A percentile compares a stretch with the other conserved stretches of the same genome.
phyloP scores from a whole-genome alignment of 1,140 invertebrate species.

The Brachionus sp. region DNA sequence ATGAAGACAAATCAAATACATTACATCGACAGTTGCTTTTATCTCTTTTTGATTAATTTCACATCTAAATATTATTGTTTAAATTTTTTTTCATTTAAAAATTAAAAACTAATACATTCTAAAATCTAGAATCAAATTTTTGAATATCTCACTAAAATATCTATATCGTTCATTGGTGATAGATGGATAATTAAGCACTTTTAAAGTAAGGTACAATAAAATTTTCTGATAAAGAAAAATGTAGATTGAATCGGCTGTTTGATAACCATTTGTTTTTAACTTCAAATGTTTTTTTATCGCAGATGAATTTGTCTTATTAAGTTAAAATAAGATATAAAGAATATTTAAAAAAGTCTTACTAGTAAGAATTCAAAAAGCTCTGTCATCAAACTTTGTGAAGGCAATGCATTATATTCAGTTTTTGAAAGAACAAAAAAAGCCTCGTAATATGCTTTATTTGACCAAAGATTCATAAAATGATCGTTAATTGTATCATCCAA shows the following conservation, averaged over 20 bases:
- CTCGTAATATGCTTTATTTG: conserved; percentile 5
- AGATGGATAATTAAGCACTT: not conserved
- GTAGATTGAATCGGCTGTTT: not conserved
- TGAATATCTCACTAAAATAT: conserved; percentile 5
- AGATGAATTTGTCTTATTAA: not conserved
- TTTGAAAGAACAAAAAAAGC: not conserved
- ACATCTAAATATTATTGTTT: not conserved
- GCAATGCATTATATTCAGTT: not conserved
- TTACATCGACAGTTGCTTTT: not conserved
- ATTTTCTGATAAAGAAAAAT: not conserved
- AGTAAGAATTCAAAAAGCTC: not conserved
- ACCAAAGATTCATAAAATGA: conserved; percentile 17
- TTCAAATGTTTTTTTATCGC: not conserved
- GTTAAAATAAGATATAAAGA: not conserved
- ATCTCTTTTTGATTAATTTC: not conserved
- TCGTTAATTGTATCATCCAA: not conserved
- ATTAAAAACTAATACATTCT: not conserved
- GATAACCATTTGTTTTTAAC: not conserved
- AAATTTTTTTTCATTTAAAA: not conserved
- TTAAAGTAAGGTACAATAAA: not conserved
- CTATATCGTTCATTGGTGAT: not conserved
- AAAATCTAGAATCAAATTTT: conserved; percentile 12
- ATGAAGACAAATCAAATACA: not conserved
- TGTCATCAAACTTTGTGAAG: not conserved
- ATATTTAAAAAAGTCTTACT: not conserved